Conservation (phyloP, 2,797 vertebrate species). For the Manis javanica region DNA sequence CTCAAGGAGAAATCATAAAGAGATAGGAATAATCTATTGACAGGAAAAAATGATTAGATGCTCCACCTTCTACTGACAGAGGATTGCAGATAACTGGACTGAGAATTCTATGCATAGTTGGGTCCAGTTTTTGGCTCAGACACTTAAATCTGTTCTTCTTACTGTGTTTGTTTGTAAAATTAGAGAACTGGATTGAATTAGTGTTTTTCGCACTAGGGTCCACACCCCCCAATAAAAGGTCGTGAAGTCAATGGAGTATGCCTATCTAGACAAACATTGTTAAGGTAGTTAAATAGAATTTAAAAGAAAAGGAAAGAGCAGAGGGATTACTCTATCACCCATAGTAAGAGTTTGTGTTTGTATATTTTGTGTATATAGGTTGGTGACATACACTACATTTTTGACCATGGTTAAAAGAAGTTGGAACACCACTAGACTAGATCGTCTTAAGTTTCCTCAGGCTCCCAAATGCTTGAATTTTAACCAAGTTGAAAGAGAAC, state of each 20-base stretch:
- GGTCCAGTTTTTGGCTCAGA: background rate
- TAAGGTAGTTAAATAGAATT: background rate
- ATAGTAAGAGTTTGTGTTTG: background rate
- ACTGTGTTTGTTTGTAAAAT: background rate
- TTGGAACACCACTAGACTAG: background rate
- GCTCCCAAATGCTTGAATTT: background rate
- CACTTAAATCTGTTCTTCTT: background rate
- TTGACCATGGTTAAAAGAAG: background rate
- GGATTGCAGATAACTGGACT: background rate
- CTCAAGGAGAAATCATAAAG: constrained; percentile 9
- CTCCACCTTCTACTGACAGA: background rate
- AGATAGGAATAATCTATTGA: background rate
- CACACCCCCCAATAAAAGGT: background rate
- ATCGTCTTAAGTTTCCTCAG: background rate
- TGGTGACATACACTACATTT: background rate
- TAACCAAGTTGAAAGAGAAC: background rate
- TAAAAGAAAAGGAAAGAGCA: background rate
- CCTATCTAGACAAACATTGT: background rate
- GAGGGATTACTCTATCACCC: background rate
- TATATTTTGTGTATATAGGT: background rate
- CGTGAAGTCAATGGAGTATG: background rate
- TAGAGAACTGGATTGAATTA: background rate
- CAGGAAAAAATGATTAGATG: background rate
- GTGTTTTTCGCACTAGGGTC: background rate
- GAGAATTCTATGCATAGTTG: background rate